Evolutionary conservation across 2,113 vertebrate species (phyloP), one percentile per base, ranked within the genome.

Genomic region (Atractosteus spatula): DNA sequence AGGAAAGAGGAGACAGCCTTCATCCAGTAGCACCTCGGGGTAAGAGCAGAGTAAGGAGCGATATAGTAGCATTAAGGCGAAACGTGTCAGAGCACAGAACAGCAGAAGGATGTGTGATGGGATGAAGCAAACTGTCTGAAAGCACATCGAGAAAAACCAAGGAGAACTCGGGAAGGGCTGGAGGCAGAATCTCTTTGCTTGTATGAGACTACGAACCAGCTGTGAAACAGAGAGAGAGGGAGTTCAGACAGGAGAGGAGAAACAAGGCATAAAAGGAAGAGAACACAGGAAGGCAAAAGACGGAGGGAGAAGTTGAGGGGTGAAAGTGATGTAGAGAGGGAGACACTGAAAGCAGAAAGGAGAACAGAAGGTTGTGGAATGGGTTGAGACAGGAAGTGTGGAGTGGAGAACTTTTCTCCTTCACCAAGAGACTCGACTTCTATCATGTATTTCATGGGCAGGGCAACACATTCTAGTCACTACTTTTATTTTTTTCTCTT

Each of bases 311-410:
- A 51, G 45, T 6, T 14, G 17, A 59, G 56, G 13, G n/a, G 14
- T 6, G 45, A 66, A 41, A 55, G 11, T 8, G 3, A 43, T 12
- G n/a, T 61, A 62, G 41, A 16, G 67, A 66, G 42, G n/a, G 54
- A 62, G 10, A 63, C 73, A 29, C 12, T 67, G 8, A 61, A 72
- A 57, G 10, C 16, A 70, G 55, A 70, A 71, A 29, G 14, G 68
- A 74, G 74, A 67, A 76, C 1, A 14, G 63, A 78, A 76, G 79
- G 75, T 78, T 71, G 79, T 16, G 12, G 55, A 43, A 66, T 42
- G 71, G 55, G 7, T 62, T 69, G 57, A 68, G 73, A 77, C 74
- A 76, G 72, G 54, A 47, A 71, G 1, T 16, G 29, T 4, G 13
- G 70, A 71, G 29, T 47, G 56, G 13, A 13, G 14, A 8, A 29